Percentiles rank a stretch among this genome's conserved stretches.
These are phyloP conservation scores for Poecilus cupreus DNA, from an alignment of 2,888 invertebrate genomes.

Conservation along the genomic window DNA sequence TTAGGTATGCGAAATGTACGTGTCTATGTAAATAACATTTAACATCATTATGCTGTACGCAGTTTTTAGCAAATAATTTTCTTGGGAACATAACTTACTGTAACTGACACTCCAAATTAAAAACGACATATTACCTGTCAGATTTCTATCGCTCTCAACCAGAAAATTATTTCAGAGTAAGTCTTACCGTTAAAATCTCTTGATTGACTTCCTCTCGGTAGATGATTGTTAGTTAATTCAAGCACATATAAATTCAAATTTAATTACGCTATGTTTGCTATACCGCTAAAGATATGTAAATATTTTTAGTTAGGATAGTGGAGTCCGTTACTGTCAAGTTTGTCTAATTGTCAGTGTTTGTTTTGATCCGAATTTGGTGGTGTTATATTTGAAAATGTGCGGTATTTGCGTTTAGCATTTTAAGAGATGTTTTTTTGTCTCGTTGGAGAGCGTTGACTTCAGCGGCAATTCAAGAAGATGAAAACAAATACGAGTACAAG, in stretches of 20 bases:
- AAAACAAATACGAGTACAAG: slow-evolving; percentile 31
- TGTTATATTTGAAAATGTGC: slow-evolving; percentile 35
- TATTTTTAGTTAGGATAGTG: slow-evolving; percentile 15
- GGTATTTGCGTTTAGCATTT: slow-evolving; percentile 53
- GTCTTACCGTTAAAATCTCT: slow-evolving; percentile 40
- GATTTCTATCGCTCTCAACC: not conserved
- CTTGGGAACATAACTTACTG: not conserved
- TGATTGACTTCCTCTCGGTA: not conserved
- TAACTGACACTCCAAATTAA: slow-evolving; percentile 9
- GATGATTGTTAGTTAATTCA: slow-evolving; percentile 28
- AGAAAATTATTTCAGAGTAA: not conserved
- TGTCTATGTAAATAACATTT: not conserved
- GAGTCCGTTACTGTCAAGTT: not conserved
- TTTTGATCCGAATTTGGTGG: slow-evolving; percentile 42
- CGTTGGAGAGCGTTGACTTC: slow-evolving; percentile 35
- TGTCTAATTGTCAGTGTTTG: slow-evolving; percentile 23
- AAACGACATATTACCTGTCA: slow-evolving; percentile 11
- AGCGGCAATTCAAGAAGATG: not conserved
- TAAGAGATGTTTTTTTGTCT: slow-evolving; percentile 31
- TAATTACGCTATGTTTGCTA: slow-evolving; percentile 36
- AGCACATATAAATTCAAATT: not conserved
- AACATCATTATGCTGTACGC: too few relatives aligned
- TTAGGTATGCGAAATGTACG: too few relatives aligned
- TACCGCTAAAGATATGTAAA: not conserved
- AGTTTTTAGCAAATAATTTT: not conserved